phyloP scores from a whole-genome alignment of 2,113 vertebrate species.

The Mixornis gularis region DNA sequence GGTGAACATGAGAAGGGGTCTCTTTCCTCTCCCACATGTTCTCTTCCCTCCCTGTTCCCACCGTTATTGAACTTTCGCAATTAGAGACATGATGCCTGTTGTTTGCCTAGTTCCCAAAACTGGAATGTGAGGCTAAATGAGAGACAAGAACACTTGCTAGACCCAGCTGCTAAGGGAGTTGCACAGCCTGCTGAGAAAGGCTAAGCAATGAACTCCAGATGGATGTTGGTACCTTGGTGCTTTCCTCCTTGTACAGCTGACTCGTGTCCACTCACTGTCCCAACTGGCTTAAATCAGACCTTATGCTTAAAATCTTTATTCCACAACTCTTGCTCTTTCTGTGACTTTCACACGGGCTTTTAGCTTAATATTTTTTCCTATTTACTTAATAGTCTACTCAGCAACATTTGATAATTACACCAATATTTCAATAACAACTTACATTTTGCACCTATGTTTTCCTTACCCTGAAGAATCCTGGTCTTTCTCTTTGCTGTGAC shows the following conservation, averaged over 20 bases:
- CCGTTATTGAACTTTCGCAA: not conserved
- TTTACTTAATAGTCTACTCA: not conserved
- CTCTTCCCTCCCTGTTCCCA: not conserved
- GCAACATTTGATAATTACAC: not conserved
- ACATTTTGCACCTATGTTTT: not conserved
- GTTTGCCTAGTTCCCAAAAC: not conserved
- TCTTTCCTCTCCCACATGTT: not conserved
- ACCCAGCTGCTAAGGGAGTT: not conserved
- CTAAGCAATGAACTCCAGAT: not conserved
- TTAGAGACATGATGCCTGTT: not conserved
- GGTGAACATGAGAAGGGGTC: not conserved
- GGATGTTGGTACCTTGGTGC: not conserved
- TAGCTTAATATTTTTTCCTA: not conserved
- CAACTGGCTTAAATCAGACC: not conserved
- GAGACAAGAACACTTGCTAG: not conserved
- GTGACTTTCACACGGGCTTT: not conserved
- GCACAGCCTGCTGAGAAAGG: not conserved
- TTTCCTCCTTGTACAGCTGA: not conserved
- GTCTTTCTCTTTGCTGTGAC: not conserved
- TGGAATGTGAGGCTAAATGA: not conserved
- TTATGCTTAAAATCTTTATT: not conserved
- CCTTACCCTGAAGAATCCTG: not conserved
- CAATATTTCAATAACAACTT: not conserved
- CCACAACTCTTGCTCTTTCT: not conserved
- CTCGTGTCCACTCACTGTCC: rapidly evolving